Evolutionary conservation across 2,797 vertebrate genomes (phyloP), one percentile per base, ranked within the genome.

Genomic region (Pterois miles): DNA sequence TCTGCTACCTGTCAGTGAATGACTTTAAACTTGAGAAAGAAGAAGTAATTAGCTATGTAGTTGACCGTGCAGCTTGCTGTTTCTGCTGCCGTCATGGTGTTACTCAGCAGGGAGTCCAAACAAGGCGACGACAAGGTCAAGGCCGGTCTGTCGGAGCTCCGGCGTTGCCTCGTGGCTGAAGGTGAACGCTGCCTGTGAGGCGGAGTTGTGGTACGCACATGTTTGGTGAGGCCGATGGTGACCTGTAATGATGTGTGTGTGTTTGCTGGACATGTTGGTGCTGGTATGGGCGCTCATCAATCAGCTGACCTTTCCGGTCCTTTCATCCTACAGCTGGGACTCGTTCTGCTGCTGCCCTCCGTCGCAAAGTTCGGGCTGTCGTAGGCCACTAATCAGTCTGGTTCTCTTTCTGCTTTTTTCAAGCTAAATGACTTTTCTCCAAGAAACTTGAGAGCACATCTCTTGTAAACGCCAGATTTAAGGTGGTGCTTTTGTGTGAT

Each of bases 71-170:
- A 48, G 18, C 16, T 43, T n/a, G 31, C 27, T 14, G 64, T 1
- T 22, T 10, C 43, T 7, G 6, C 64, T 9, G 38, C 27, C 33
- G 3, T 50, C 29, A 22, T 36, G 7, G 1, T 25, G 48, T 57
- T 43, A 14, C 53, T 46, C 12, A 8, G 6, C n/a, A 23, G 1
- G 46, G 20, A 14, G 65, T 43, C 25, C 16, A 23, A 76, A 70
- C 18, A 70, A 48, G 54, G 52, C 1, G n/a, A 3, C 80, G 71
- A 82, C 57, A 74, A 92, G 84, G 88, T 91, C 81, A 87, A 76
- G 46, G 73, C 82, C 5, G 53, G 20, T 31, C 58, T 31, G 7
- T 2, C n/a, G 46, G 76, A 80, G 66, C 73, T 75, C 3, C 79
- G 54, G 69, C 14, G 60, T 46, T 56, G 76, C 86, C 86, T 82